These are phyloP conservation scores for Elaeidobius kamerunicus DNA, from an alignment of 2,888 invertebrate species.

Conservation along the genomic window DNA sequence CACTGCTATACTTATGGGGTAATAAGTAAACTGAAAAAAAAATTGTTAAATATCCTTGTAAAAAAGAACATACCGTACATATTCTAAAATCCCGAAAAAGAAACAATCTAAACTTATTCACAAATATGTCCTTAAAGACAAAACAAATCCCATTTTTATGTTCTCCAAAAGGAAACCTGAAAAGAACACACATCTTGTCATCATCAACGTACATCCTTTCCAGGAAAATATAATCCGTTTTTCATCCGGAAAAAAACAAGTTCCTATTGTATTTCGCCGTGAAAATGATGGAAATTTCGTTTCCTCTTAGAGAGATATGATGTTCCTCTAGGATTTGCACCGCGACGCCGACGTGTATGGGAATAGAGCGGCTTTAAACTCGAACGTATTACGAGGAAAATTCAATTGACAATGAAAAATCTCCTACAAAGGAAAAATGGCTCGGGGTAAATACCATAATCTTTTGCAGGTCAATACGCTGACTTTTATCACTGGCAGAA, in stretches of 20 bases:
- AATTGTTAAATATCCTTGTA: too few species aligned
- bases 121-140: too few species aligned
- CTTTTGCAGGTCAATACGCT: conserved; percentile 6
- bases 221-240: conserved; percentile 22
- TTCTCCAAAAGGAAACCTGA: conserved; percentile 7
- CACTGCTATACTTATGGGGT: too few species aligned
- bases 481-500: not conserved
- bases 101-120: too few species aligned
- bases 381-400: conserved; percentile 40
- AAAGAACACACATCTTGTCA: conserved; percentile 17
- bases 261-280: conserved; percentile 25
- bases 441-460: conserved; percentile 19
- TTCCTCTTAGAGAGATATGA: conserved; percentile 26
- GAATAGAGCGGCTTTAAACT: conserved; percentile 32
- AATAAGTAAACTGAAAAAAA: too few species aligned
- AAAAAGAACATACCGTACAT: too few species aligned
- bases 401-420: conserved; percentile 40
- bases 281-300: conserved; percentile 24
- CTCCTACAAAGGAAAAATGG: conserved; percentile 31
- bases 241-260: conserved; percentile 22
- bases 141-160: conserved; percentile 11
- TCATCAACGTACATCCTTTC: conserved; percentile 10
- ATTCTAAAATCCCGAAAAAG: too few species aligned
- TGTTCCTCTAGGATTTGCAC: conserved; percentile 30
- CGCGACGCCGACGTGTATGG: conserved; percentile 20